Evolutionary conservation across 2,797 vertebrate species (phyloP), one percentile per base, ranked within the genome.

Genomic region (Carapus acus): DNA sequence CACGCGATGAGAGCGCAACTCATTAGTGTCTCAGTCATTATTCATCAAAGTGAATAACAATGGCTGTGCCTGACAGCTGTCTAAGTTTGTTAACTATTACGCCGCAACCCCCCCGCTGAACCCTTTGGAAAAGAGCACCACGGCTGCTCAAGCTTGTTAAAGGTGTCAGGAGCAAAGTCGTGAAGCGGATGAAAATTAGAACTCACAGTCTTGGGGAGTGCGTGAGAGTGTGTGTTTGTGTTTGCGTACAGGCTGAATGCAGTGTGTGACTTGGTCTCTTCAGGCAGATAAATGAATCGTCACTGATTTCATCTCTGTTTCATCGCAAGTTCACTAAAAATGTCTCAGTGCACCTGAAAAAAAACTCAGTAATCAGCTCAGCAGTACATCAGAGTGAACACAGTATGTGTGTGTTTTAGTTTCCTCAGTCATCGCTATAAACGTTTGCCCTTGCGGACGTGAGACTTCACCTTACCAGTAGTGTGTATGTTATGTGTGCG

Each of bases 401-500:
- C 49, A 17, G 7, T 33, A 14, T 39, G 38, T 22, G 24, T 29
- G 34, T 24, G 34, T 55, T 39, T 55, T 46, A 38, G 19, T 59
- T 58, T 74, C 38, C 36, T 65, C 17, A 43, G 58, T 59, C 54
- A 54, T 20, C 43, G 63, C 43, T 61, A 65, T 51, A 62, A 67
- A 61, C 69, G 70, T 55, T 70, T 78, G 36, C 38, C 47, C 54
- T 48, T 67, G 69, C 65, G 73, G 65, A 77, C 71, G 70, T 62
- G 72, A 55, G 67, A 60, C 57, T 76, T 83, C 62, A 71, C 71
- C 67, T 65, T 40, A 69, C 68, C 67, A 63, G 38, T 46, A 66
- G 59, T 31, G 12, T 47, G 9, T 33, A 18, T 33, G 44, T 45
- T 17, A 18, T 33, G 44, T 45, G 17, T 22, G 43, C 40, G 7